Evolutionary conservation across 2,888 invertebrate species (phyloP).

Genomic region (Patella ulyssiponensis): DNA sequence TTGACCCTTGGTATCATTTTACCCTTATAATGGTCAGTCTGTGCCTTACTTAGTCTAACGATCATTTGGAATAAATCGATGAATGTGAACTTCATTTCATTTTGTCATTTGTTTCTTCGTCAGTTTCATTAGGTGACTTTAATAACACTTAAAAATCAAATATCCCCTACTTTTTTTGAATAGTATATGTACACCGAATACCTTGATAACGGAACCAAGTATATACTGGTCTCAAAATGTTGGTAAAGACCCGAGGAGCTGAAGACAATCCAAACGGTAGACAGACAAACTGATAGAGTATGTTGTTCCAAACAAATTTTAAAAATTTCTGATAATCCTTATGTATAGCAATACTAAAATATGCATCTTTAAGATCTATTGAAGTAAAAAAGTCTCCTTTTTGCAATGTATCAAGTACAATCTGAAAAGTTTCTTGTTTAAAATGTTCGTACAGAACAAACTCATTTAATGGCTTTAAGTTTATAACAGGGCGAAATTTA

Average conservation of each 20-base stretch:
- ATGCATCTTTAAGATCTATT: background rate
- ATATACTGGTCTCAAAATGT: background rate
- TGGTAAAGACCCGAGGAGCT: background rate
- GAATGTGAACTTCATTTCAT: no score
- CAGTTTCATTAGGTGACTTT: no score
- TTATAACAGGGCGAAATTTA: background rate
- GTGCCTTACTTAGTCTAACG: no score
- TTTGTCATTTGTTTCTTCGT: no score
- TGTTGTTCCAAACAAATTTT: constrained; percentile 22
- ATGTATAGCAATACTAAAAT: constrained; percentile 15
- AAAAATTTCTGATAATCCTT: constrained; percentile 21
- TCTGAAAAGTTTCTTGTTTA: background rate
- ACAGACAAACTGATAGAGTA: constrained; percentile 20
- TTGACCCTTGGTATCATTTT: no score
- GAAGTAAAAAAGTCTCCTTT: background rate
- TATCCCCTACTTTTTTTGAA: no score
- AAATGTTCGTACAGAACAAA: constrained; percentile 1
- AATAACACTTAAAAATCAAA: no score
- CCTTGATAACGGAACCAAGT: constrained; percentile 14
- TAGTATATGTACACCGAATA: constrained; percentile 11
- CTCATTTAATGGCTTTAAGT: background rate
- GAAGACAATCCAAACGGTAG: background rate
- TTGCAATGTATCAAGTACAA: background rate
- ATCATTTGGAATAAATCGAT: no score
- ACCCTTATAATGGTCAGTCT: no score